Evolutionary conservation across 2,888 invertebrate species (phyloP), one percentile per base, ranked within the genome.

Genomic region (Mesodorylaimus sp.): DNA sequence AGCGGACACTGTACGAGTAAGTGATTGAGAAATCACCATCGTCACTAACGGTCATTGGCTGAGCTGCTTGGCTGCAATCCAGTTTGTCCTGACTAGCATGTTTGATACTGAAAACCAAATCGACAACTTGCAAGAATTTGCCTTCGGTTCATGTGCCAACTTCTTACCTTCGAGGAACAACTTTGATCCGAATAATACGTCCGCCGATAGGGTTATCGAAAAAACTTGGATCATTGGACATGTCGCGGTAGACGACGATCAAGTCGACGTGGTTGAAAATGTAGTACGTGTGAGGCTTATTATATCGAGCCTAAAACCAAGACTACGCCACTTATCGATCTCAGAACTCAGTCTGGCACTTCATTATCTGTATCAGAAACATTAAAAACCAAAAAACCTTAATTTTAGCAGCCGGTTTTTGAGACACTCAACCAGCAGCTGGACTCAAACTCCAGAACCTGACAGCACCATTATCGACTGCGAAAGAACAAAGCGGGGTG

Each of bases 251-350:
- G 41, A 57, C 61, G 47, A 97, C 82, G 53, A 76, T 77, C 55
- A 97, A 73, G 69, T 95, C 89, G 39, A 97, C 86, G 70, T 97
- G 95, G 73, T 97, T 97, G 72, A 88, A 93, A 44, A 93, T 73
- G 68, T 87, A 97, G 68, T 83, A 89, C 0, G 80, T 78, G 58
- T 84, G 80, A 1, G 77, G 57, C 37, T 63, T 56, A 26, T 56
- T 61, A 58, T 62, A 70, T 16, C 57, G 54, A 21, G 57, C 3
- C 27, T 47, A 61, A 50, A 41, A 1, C 13, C 2, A n/a, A 47
- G 10, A 7, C 24, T 48, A 32, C 28, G 21, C 13, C 23, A 2
- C 25, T 29, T 2, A 24, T 23, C 3, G 7, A 28, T 42, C 19
- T 45, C 13, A 47, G 10, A 45, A 7, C 46, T 47, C 23, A 10